These are phyloP conservation scores for Eriosoma lanigerum DNA, from an alignment of 1,140 invertebrate species.

Conservation along the genomic window DNA sequence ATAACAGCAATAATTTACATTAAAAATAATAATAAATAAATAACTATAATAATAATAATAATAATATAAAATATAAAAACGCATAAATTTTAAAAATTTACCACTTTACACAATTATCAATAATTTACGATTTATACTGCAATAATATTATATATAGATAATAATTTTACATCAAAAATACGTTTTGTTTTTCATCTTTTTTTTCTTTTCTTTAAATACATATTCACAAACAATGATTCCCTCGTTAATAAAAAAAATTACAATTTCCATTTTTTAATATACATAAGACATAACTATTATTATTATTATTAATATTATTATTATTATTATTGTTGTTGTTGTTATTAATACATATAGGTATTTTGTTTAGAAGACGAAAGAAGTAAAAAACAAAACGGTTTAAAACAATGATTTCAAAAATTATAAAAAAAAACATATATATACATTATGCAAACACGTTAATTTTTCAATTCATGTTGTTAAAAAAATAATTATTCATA, in stretches of 20 bases:
- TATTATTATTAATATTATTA: no score
- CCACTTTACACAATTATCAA: slow-evolving; percentile 41
- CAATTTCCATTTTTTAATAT: no score
- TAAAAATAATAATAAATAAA: slow-evolving; percentile 51
- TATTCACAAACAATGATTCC: slow-evolving; percentile 9
- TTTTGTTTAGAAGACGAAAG: no score
- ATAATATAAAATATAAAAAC: slow-evolving; percentile 52
- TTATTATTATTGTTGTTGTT: no score
- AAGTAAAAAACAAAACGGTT: slow-evolving; percentile 6
- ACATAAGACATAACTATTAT: no score
- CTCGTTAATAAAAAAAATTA: slow-evolving; percentile 30
- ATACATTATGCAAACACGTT: no score
- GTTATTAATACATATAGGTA: no score
- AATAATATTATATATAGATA: no score
- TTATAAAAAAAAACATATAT: not conserved
- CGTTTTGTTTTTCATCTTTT: slow-evolving; percentile 20
- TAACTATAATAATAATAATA: slow-evolving; percentile 52
- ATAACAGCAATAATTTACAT: slow-evolving; percentile 50
- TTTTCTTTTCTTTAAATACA: no score
- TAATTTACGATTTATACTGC: no score
- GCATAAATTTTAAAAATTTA: slow-evolving; percentile 43
- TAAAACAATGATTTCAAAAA: slow-evolving; percentile 19
- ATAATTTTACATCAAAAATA: slow-evolving; percentile 19
- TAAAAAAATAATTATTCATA: not conserved
- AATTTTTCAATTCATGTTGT: no score